Evolutionary conservation across 2,888 invertebrate species (phyloP).

Genomic region (Ormyrus thymus): DNA sequence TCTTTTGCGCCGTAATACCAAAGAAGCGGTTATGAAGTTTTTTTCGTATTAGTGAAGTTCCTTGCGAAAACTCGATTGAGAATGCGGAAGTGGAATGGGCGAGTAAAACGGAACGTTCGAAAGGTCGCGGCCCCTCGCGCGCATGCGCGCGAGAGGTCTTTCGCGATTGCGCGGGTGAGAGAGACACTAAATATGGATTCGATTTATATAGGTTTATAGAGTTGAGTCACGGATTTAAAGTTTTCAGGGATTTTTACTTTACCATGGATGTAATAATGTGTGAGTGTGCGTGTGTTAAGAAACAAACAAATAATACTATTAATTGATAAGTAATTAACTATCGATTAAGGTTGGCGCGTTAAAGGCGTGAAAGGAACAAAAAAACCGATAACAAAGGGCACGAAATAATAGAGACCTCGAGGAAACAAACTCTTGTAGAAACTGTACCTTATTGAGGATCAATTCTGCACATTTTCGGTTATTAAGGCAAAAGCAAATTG

Average conservation of each 20-base stretch:
- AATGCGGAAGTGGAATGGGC: conserved; percentile 49
- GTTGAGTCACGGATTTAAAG: conserved; percentile 63
- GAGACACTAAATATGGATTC: conserved; percentile 44
- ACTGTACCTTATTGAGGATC: conserved; percentile 43
- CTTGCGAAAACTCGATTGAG: conserved; percentile 59
- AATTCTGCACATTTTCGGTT: conserved; percentile 27
- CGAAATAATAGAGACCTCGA: conserved; percentile 32
- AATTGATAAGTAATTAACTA: conserved; percentile 72
- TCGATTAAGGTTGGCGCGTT: conserved; percentile 61
- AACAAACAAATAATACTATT: conserved; percentile 67
- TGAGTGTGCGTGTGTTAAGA: conserved; percentile 72
- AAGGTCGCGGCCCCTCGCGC: conserved; percentile 56
- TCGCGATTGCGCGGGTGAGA: conserved; percentile 33
- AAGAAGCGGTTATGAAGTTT: conserved; percentile 70
- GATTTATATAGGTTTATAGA: conserved; percentile 39
- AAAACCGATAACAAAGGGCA: conserved; percentile 6
- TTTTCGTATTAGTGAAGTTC: conserved; percentile 70
- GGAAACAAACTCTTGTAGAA: conserved; percentile 44
- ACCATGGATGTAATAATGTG: conserved; percentile 72
- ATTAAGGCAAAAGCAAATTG: conserved; percentile 14
- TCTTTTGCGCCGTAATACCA: conserved; percentile 67
- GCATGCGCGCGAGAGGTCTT: conserved; percentile 39
- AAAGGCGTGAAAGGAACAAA: conserved; percentile 14
- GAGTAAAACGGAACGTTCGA: conserved; percentile 45
- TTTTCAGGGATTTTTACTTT: conserved; percentile 73